phyloP scores from a whole-genome alignment of 1,140 invertebrate species.

The Saccostrea cuccullata region DNA sequence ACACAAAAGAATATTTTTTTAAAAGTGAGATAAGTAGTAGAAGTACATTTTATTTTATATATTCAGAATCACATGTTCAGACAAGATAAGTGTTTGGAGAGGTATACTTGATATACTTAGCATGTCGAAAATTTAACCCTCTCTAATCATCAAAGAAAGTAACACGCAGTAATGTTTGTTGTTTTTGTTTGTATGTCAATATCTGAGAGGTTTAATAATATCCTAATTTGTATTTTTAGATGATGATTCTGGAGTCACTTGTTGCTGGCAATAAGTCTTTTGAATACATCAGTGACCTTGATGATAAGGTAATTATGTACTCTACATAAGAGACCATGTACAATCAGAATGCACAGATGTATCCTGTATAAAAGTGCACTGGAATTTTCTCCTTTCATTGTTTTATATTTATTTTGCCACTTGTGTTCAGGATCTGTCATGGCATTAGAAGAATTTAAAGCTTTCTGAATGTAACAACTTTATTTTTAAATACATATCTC shows the following conservation, averaged over 20 bases:
- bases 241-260: constrained; percentile 47
- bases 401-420: not conserved
- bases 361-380: not conserved
- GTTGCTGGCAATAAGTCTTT: constrained; percentile 56
- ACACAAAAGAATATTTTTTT: not conserved
- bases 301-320: constrained; percentile 38
- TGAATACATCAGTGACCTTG: constrained; percentile 51
- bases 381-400: not conserved
- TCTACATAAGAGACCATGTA: not conserved
- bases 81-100: not conserved
- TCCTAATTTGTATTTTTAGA: constrained; percentile 29
- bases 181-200: not conserved
- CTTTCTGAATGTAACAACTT: not conserved
- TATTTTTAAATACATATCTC: not conserved
- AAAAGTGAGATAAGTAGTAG: not conserved
- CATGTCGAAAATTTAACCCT: not conserved
- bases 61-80: constrained; percentile 1
- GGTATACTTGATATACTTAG: not conserved
- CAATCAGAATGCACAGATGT: not conserved
- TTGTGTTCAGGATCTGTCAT: not conserved
- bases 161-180: not conserved
- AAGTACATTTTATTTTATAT: not conserved
- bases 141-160: not conserved
- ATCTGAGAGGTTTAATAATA: not conserved
- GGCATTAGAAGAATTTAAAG: not conserved